Conservation (phyloP, 2,888 invertebrate species). For the Didymodactylos carnosus region DNA sequence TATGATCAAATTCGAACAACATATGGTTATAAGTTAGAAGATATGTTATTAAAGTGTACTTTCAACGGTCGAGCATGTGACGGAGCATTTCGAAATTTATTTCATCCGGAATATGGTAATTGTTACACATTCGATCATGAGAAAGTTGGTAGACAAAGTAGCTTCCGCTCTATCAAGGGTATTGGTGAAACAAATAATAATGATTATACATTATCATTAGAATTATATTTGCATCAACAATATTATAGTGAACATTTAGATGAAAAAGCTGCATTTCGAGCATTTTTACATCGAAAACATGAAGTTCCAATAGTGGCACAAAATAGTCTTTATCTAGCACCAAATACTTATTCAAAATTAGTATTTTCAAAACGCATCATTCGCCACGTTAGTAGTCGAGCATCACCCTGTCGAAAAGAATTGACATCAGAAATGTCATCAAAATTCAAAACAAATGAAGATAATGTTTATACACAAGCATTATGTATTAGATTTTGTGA, state of each 20-base stretch:
- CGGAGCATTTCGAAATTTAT: not conserved
- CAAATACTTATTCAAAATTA: not conserved
- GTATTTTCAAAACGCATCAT: not conserved
- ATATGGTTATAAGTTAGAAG: not conserved
- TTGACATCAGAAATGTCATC: not conserved
- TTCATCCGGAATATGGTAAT: not conserved
- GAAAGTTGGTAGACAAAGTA: not conserved
- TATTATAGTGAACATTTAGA: not conserved
- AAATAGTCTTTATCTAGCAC: not conserved
- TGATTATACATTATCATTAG: not conserved
- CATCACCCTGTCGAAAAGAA: not conserved
- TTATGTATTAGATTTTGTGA: not conserved
- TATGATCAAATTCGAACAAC: not conserved
- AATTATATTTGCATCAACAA: not conserved
- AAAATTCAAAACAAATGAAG: not conserved
- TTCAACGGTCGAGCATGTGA: not conserved
- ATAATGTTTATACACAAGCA: not conserved
- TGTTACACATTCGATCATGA: not conserved
- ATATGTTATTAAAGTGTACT: not conserved
- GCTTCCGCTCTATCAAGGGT: not conserved
- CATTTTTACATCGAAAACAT: not conserved
- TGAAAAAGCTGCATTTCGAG: not conserved
- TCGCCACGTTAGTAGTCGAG: too few species aligned
- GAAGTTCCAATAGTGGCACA: not conserved
- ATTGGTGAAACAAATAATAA: not conserved